Base-by-base conservation (phyloP, 2,113 vertebrate genomes). In the Xiphophorus hellerii region DNA sequence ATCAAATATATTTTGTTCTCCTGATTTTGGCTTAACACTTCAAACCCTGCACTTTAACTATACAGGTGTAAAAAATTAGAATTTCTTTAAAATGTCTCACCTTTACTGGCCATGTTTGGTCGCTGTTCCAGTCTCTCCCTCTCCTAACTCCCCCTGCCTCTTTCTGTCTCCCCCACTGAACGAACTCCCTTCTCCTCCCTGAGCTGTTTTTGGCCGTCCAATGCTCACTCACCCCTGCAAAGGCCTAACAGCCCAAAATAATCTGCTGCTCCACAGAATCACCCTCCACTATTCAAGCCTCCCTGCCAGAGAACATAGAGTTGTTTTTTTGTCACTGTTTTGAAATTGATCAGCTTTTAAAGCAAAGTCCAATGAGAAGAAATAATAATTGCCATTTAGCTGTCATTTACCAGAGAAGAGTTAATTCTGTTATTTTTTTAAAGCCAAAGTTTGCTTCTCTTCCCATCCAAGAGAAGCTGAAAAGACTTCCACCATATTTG, bases 91-190 rank as follows among this genome's bases (percentile, higher is more conserved):
- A 37, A 30, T 0, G 48, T 77, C 92, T 94, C 88, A 95, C 94
- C 94, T 94, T 94, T 94, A 84, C 86, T 92, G 86, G 90, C 84
- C 94, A 95, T 95, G 51, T 83, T 90, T 90, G 66, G 69, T 78
- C 39, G 71, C 66, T 3, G 81, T 75, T 88, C 65, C 80, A 61
- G 75, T 29, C 76, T 74, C 80, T 70, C 70, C 78, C 88, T 61
- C 20, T n/a, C 22, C 51, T 20, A 54, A 62, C 77, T 39, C 75
- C 69, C 72, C 76, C 76, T 74, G 89, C 66, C 77, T 71, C 85
- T 62, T 69, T 80, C 73, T 74, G 69, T 78, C 63, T 66, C 44
- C 62, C 51, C 72, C 8, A 20, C 72, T 78, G 81, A 54, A 71
- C 72, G 5, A n/a, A 9, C 48, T 87, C 81, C 88, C 84, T 74